These are phyloP conservation scores for Mesorhabditis spiculigera DNA, from an alignment of 2,888 invertebrate genomes.

Conservation along the genomic window DNA sequence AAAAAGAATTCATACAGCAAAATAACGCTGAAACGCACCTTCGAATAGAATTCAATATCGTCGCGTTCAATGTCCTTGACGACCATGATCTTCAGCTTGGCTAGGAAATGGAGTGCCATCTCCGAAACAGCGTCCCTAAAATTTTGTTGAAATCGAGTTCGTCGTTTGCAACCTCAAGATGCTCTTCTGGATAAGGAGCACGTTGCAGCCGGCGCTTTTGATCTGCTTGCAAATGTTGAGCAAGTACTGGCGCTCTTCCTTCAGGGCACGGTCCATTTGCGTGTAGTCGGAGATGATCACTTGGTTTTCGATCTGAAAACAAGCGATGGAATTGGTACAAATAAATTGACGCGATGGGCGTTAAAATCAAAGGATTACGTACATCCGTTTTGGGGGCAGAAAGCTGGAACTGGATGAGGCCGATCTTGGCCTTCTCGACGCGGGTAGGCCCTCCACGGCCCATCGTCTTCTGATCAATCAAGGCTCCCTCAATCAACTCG, in stretches of 20 bases:
- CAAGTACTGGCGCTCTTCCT: slow-evolving; percentile 95
- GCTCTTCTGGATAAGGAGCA: slow-evolving; percentile 83
- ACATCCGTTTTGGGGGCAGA: slow-evolving; percentile 98
- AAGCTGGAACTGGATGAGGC: slow-evolving; percentile 97
- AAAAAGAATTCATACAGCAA: slow-evolving; percentile 10
- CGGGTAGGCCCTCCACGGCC: slow-evolving; percentile 84
- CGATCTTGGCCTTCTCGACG: slow-evolving; percentile 96
- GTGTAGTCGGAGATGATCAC: slow-evolving; percentile 91
- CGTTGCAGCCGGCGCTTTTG: slow-evolving; percentile 96
- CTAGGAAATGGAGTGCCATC: slow-evolving; percentile 91
- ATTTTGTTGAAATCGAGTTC: slow-evolving; percentile 34
- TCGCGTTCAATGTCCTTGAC: slow-evolving; percentile 96
- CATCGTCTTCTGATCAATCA: slow-evolving; percentile 82
- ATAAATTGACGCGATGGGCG: background rate
- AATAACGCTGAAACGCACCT: slow-evolving; percentile 62
- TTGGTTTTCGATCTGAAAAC: slow-evolving; percentile 82
- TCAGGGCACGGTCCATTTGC: slow-evolving; percentile 97
- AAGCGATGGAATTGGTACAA: background rate
- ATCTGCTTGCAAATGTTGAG: slow-evolving; percentile 97
- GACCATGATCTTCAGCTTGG: slow-evolving; percentile 97
- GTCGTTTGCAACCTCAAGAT: slow-evolving; percentile 69
- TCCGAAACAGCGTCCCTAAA: slow-evolving; percentile 90
- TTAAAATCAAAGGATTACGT: slow-evolving; percentile 57
- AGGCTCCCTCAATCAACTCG: slow-evolving; percentile 87
- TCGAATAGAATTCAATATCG: slow-evolving; percentile 95